phyloP scores from a whole-genome alignment of 2,888 invertebrate species.

The Cerceris ruficornis region DNA sequence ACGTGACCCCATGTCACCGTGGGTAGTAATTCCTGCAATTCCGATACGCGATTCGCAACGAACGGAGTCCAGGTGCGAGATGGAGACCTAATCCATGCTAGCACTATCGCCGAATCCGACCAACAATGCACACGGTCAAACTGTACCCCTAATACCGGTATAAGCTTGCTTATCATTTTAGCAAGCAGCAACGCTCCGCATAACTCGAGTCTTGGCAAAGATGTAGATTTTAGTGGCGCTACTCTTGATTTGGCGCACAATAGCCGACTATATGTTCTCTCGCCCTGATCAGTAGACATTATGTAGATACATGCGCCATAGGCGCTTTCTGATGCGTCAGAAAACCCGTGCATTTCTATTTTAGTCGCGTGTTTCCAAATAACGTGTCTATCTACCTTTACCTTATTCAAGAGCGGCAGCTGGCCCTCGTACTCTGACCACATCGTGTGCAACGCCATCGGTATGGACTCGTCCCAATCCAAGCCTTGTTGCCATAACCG shows the following conservation, averaged over 20 bases:
- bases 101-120: background rate
- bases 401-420: background rate
- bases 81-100: slow-evolving; percentile 5
- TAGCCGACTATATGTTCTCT: background rate
- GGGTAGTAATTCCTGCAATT: slow-evolving; percentile 2
- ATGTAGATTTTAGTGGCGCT: slow-evolving; percentile 3
- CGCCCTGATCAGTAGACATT: background rate
- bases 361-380: background rate
- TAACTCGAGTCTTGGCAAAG: slow-evolving; percentile 8
- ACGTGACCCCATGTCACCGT: slow-evolving; percentile 6
- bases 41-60: slow-evolving; percentile 14
- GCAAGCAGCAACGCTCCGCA: slow-evolving; percentile 5
- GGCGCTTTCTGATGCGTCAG: background rate
- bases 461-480: background rate
- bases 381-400: background rate
- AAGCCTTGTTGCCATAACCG: background rate
- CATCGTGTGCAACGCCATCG: background rate
- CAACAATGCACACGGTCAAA: background rate
- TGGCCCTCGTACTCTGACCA: background rate
- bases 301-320: background rate
- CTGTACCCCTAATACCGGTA: background rate
- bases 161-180: background rate
- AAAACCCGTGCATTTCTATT: background rate
- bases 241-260: background rate
- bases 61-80: slow-evolving; percentile 11